Percentiles rank a stretch among this genome's conserved stretches.
Evolutionary conservation across 2,888 invertebrate genomes (phyloP).

Genomic region (Xestia sexstrigata): DNA sequence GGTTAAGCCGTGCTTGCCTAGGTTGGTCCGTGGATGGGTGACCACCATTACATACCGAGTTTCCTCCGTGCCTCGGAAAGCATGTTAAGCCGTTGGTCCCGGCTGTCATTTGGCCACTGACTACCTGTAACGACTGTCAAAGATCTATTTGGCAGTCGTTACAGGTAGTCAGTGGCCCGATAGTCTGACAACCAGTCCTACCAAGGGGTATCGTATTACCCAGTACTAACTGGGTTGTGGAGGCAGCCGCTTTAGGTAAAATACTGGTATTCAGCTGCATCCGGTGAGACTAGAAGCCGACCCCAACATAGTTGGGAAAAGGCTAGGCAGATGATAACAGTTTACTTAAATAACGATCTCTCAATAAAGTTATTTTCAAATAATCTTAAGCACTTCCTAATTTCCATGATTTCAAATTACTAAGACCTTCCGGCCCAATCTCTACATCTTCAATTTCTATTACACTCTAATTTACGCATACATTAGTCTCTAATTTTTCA

Average conservation of each 20-base stretch:
- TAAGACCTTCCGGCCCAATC: constrained; percentile 2
- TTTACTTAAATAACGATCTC: background rate
- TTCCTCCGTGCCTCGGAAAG: background rate
- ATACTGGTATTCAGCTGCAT: background rate
- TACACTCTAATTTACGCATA: constrained; percentile 53
- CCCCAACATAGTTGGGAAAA: background rate
- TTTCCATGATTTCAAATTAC: background rate
- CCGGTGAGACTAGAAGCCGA: background rate
- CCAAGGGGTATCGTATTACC: background rate
- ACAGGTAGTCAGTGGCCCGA: no score
- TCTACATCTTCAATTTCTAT: constrained; percentile 38
- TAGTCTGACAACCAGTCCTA: background rate
- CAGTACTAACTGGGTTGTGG: background rate
- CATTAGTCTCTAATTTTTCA: constrained; percentile 67
- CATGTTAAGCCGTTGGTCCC: background rate
- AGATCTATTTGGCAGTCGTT: background rate
- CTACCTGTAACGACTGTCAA: no score
- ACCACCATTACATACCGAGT: background rate
- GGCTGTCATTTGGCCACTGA: background rate
- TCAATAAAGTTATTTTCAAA: background rate
- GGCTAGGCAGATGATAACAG: background rate
- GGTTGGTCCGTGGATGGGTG: background rate
- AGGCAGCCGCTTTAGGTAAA: background rate
- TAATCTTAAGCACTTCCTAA: background rate
- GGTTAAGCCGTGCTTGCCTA: background rate